Conservation (phyloP, 2,888 invertebrate species). For the Sabellastarte sp. region DNA sequence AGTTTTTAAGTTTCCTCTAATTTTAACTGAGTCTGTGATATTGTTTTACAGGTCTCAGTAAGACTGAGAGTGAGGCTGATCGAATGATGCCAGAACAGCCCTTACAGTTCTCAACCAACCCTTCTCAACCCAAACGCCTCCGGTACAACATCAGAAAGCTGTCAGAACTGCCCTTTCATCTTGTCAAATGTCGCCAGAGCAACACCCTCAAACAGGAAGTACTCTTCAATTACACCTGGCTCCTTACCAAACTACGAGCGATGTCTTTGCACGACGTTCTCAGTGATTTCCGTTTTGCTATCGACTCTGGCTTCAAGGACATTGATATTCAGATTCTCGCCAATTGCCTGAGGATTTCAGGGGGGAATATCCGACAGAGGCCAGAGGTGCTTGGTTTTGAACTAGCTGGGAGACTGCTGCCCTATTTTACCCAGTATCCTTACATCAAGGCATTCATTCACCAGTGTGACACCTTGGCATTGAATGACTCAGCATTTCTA, state of each 20-base stretch:
- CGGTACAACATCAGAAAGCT: slow-evolving; percentile 48
- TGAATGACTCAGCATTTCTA: slow-evolving; percentile 65
- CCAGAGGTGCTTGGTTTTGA: slow-evolving; percentile 73
- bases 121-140: slow-evolving; percentile 9
- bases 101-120: slow-evolving; percentile 31
- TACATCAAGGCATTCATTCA: slow-evolving; percentile 80
- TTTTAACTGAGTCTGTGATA: no score
- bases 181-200: slow-evolving; percentile 61
- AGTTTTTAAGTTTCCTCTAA: no score
- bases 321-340: slow-evolving; percentile 22
- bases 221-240: slow-evolving; percentile 93
- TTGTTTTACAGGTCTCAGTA: slow-evolving; percentile 8
- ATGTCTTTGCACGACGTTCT: slow-evolving; percentile 93
- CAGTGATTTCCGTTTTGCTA: slow-evolving; percentile 71
- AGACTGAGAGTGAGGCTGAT: slow-evolving; percentile 35
- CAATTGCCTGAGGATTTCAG: slow-evolving; percentile 29
- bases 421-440: slow-evolving; percentile 75
- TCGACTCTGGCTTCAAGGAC: slow-evolving; percentile 10
- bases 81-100: slow-evolving; percentile 48
- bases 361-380: slow-evolving; percentile 30
- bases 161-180: slow-evolving; percentile 46
- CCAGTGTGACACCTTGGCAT: slow-evolving; percentile 84
- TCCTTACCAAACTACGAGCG: slow-evolving; percentile 89
- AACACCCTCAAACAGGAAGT: slow-evolving; percentile 87
- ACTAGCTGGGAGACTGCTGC: slow-evolving; percentile 84